Conservation (phyloP, 2,797 vertebrate species). For the Xenentodon cancila region DNA sequence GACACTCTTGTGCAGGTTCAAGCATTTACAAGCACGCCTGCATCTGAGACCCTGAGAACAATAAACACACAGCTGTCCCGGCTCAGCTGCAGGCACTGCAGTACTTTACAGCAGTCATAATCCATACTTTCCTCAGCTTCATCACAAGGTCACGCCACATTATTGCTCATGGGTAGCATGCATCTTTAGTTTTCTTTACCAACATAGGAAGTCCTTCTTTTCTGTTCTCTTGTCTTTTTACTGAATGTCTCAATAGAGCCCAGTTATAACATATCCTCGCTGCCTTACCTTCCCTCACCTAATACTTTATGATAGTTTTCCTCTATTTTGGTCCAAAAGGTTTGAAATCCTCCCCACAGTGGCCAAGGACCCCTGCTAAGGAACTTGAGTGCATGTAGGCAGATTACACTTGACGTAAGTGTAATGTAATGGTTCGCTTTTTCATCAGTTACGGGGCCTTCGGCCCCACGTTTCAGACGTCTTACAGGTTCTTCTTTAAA, state of each 20-base stretch:
- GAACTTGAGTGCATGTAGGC: not conserved
- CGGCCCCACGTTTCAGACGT: not conserved
- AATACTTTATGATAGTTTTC: constrained; percentile 1
- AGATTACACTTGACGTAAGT: not conserved
- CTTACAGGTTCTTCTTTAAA: not conserved
- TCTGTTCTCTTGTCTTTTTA: constrained; percentile 5
- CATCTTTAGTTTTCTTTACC: not conserved
- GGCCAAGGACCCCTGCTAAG: constrained; percentile 1
- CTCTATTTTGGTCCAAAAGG: constrained; percentile 9
- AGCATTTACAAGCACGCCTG: constrained; percentile 67
- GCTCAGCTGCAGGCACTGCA: constrained; percentile 30
- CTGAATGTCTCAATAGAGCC: constrained; percentile 4
- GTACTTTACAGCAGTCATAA: no score
- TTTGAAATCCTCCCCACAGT: not conserved
- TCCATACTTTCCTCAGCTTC: no score
- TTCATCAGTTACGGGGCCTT: not conserved
- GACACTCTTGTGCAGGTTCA: constrained; percentile 52
- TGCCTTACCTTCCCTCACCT: not conserved
- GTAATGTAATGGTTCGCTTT: not conserved
- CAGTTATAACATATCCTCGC: not conserved
- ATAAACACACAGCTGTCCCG: constrained; percentile 69
- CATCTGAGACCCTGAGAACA: constrained; percentile 30
- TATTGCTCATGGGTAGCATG: not conserved
- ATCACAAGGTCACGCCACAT: not conserved
- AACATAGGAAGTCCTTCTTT: not conserved